phyloP scores from a whole-genome alignment of 2,113 vertebrate genomes.

The Synchiropus splendidus region DNA sequence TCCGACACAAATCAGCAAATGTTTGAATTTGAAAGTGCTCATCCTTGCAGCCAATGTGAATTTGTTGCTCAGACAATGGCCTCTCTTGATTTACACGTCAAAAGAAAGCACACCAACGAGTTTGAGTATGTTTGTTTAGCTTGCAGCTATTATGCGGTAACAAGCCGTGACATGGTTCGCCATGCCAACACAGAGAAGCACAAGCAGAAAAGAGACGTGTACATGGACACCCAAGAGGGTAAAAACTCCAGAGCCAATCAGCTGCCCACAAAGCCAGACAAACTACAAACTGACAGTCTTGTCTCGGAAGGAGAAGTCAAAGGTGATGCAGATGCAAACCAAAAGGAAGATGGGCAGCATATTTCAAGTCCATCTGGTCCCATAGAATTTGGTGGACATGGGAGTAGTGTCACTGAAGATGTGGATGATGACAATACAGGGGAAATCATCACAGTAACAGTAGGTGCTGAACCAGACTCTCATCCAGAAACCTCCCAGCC shows the following conservation, averaged over 20 bases:
- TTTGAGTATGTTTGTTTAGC: conserved; percentile 93
- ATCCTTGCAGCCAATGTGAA: conserved; percentile 74
- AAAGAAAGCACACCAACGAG: conserved; percentile 85
- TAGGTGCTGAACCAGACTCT: no score
- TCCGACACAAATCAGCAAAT: conserved; percentile 47
- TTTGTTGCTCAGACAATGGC: conserved; percentile 79
- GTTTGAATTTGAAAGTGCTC: conserved; percentile 35
- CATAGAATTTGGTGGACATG: no score
- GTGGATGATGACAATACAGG: no score
- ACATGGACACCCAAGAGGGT: conserved; percentile 36
- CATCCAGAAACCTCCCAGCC: no score
- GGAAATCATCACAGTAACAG: no score
- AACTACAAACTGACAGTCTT: no score
- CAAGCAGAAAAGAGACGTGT: conserved; percentile 78
- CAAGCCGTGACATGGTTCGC: conserved; percentile 83
- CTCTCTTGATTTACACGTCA: conserved; percentile 83
- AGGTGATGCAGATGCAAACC: conserved; percentile 9
- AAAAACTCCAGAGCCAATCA: no score
- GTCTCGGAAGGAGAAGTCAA: no score
- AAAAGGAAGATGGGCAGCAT: conserved; percentile 9
- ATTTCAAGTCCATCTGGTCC: neutral
- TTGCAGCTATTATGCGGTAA: conserved; percentile 90
- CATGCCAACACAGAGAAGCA: conserved; percentile 89
- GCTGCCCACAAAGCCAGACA: no score
- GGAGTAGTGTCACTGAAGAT: no score